Percentiles rank a stretch among this genome's conserved stretches.
These are phyloP conservation scores for Aphidoletes aphidimyza DNA, from an alignment of 2,888 invertebrate genomes.

Conservation along the genomic window DNA sequence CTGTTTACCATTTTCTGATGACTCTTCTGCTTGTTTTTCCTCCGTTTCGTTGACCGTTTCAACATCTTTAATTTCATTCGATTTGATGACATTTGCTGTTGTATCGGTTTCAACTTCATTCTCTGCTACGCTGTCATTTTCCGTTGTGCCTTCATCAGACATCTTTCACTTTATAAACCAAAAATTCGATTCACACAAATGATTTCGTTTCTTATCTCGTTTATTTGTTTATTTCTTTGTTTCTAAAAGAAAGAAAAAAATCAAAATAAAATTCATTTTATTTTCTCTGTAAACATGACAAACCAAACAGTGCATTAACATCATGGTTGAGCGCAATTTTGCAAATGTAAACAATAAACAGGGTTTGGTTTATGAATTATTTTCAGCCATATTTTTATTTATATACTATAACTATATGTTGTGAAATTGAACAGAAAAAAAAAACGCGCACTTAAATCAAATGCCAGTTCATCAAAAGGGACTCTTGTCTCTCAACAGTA, in stretches of 20 bases:
- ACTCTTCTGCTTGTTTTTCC: neutral
- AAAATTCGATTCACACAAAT: neutral
- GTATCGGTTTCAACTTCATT: neutral
- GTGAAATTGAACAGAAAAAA: no score
- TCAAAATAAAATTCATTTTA: no score
- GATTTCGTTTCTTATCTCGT: no score
- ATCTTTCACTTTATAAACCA: neutral
- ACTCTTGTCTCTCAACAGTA: neutral
- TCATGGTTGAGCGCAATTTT: conserved; percentile 16
- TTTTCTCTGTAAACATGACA: no score
- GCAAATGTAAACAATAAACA: neutral
- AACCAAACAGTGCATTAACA: no score
- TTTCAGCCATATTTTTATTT: conserved; percentile 1
- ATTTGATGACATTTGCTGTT: no score
- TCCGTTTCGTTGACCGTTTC: neutral
- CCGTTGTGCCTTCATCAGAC: conserved; percentile 28
- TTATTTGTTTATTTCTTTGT: no score
- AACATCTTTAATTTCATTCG: neutral
- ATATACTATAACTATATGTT: no score
- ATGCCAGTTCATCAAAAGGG: neutral
- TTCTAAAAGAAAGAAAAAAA: no score
- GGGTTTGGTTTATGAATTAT: neutral
- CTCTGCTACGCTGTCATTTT: conserved; percentile 2
- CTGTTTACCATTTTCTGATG: neutral
- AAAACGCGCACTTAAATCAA: neutral